Conservation (phyloP, 2,888 invertebrate genomes). For the Hemicrepidius hirtus region DNA sequence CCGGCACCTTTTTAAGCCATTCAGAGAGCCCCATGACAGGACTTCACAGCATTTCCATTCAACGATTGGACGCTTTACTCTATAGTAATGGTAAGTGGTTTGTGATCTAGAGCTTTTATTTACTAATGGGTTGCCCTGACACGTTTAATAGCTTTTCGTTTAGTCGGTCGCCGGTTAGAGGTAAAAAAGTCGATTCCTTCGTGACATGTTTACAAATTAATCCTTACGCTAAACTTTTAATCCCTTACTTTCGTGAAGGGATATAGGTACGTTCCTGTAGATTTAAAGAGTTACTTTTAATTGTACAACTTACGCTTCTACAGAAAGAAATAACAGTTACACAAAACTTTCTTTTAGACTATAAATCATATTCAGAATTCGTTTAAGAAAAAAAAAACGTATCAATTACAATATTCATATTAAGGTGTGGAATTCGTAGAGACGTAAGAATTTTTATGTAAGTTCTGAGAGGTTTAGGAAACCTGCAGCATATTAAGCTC, state of each 20-base stretch:
- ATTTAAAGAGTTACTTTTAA: background rate
- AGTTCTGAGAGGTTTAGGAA: slow-evolving; percentile 1
- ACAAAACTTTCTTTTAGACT: too few species aligned
- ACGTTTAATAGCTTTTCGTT: slow-evolving; percentile 2
- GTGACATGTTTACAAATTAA: slow-evolving; percentile 25
- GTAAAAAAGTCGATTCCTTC: slow-evolving; percentile 10
- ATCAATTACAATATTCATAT: background rate
- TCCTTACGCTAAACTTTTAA: background rate
- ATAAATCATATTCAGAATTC: too few species aligned
- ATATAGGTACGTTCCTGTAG: background rate
- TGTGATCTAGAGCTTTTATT: slow-evolving; percentile 18
- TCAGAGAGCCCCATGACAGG: slow-evolving; percentile 66
- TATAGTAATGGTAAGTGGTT: slow-evolving; percentile 63
- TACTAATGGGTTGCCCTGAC: slow-evolving; percentile 11
- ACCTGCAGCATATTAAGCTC: slow-evolving; percentile 17
- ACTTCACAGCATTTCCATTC: slow-evolving; percentile 66
- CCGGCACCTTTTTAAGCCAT: slow-evolving; percentile 67
- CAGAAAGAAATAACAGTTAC: too few species aligned
- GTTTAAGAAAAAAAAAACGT: too few species aligned
- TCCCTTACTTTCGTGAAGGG: slow-evolving; percentile 4
- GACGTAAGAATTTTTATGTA: slow-evolving; percentile 1
- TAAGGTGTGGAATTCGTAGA: background rate
- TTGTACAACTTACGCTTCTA: background rate
- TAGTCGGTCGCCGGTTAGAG: slow-evolving; percentile 3
- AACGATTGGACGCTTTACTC: slow-evolving; percentile 65